phyloP scores from a whole-genome alignment of 2,797 vertebrate species.

The Argya squamiceps region DNA sequence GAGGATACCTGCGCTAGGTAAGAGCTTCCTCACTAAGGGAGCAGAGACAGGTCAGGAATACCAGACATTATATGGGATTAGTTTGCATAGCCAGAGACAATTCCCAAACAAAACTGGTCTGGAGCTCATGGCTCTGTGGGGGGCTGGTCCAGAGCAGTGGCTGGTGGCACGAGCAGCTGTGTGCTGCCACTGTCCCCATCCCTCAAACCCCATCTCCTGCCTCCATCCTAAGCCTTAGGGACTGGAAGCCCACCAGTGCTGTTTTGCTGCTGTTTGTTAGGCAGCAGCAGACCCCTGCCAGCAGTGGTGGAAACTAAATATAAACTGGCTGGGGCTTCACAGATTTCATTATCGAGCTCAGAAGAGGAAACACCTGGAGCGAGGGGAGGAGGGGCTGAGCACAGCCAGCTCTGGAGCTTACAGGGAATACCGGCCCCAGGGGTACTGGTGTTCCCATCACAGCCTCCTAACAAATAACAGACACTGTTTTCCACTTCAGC shows the following conservation, averaged over 20 bases:
- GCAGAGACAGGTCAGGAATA: conserved; percentile 54
- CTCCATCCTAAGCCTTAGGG: background rate
- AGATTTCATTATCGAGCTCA: conserved; percentile 36
- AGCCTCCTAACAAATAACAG: background rate
- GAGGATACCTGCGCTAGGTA: background rate
- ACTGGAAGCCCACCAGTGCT: background rate
- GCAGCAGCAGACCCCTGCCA: background rate
- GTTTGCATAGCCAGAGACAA: background rate
- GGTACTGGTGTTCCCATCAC: background rate
- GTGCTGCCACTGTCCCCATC: background rate
- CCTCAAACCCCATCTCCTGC: background rate
- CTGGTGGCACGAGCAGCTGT: rapidly evolving
- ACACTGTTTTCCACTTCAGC: background rate
- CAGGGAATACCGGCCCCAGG: background rate
- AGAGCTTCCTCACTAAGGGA: background rate
- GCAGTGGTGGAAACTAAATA: conserved; percentile 23
- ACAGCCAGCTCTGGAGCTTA: background rate
- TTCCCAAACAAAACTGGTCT: conserved; percentile 8
- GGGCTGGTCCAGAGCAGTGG: background rate
- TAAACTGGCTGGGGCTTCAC: background rate
- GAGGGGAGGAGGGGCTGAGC: conserved; percentile 5
- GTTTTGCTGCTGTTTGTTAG: background rate
- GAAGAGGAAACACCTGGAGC: conserved; percentile 69
- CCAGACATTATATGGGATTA: conserved; percentile 52
- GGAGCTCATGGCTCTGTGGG: background rate